These are phyloP conservation scores for Penaeus japonicus DNA, from an alignment of 1,140 invertebrate species.

Conservation along the genomic window DNA sequence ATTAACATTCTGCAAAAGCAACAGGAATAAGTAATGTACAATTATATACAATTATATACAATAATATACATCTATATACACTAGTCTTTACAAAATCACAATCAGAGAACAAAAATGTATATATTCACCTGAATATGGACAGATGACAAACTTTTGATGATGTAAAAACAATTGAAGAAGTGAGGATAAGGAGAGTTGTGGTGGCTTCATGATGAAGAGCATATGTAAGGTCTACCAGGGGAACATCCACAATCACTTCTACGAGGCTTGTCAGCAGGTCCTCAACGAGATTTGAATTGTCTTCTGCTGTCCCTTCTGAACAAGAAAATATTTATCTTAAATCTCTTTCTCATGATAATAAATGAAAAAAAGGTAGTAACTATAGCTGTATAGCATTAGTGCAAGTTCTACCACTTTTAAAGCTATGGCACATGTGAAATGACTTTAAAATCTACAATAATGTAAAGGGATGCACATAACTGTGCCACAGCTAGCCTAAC, in stretches of 20 bases:
- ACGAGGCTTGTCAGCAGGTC: conserved; percentile 63
- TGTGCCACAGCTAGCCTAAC: no score
- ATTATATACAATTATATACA: conserved; percentile 58
- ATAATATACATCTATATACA: neutral
- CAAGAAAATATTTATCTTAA: neutral
- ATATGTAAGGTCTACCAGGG: conserved; percentile 66
- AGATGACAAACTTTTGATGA: conserved; percentile 26
- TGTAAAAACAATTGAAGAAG: conserved; percentile 40
- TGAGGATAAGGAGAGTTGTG: conserved; percentile 66
- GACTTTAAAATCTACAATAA: no score
- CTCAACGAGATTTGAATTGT: conserved; percentile 33
- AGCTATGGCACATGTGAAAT: no score
- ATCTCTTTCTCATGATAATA: no score
- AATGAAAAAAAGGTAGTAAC: no score
- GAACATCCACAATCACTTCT: conserved; percentile 68
- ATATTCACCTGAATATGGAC: conserved; percentile 34
- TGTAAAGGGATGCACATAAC: no score
- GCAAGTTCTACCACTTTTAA: no score
- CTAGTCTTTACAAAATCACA: neutral
- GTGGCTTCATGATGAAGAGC: conserved; percentile 66
- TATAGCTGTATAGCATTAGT: no score
- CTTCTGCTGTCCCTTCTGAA: neutral
- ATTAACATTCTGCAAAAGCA: conserved; percentile 72
- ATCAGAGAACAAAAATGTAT: neutral
- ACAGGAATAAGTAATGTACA: conserved; percentile 36